A percentile compares a stretch with the other conserved stretches of the same genome.
Conservation (phyloP, 2,797 vertebrate species). For the Pogonophryne albipinna region DNA sequence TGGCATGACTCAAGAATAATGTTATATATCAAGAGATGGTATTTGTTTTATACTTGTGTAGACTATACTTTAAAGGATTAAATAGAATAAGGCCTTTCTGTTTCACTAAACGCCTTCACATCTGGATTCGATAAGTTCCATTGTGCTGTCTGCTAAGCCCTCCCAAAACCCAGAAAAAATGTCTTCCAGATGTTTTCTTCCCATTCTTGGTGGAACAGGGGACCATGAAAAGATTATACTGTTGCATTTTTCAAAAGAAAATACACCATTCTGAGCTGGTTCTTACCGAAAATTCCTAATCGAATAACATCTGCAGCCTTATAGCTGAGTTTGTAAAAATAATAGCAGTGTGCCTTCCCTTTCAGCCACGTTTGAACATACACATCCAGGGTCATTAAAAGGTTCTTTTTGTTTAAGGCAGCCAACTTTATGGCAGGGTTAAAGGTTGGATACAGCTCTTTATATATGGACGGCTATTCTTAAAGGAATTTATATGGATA, state of each 20-base stretch:
- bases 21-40: constrained; percentile 25
- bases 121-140: constrained; percentile 86
- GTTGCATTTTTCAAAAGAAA: constrained; percentile 80
- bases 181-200: constrained; percentile 89
- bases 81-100: constrained; percentile 70
- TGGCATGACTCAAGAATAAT: constrained; percentile 20
- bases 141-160: constrained; percentile 85
- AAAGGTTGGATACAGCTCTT: constrained; percentile 68
- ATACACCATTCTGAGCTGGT: constrained; percentile 68
- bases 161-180: constrained; percentile 83
- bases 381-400: constrained; percentile 65
- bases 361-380: constrained; percentile 43
- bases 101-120: constrained; percentile 77
- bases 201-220: constrained; percentile 78
- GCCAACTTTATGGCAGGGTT: constrained; percentile 65
- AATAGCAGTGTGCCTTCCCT: constrained; percentile 37
- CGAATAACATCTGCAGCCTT: constrained; percentile 61
- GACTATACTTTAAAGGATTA: constrained; percentile 57
- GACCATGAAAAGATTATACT: constrained; percentile 72
- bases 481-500: constrained; percentile 53
- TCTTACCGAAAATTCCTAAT: constrained; percentile 63
- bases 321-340: constrained; percentile 55
- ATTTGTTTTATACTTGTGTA: constrained; percentile 52
- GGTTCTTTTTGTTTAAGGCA: constrained; percentile 63
- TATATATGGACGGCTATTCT: constrained; percentile 46